phyloP scores from a whole-genome alignment of 2,797 vertebrate species.

The Gymnoscopelus braueri region DNA sequence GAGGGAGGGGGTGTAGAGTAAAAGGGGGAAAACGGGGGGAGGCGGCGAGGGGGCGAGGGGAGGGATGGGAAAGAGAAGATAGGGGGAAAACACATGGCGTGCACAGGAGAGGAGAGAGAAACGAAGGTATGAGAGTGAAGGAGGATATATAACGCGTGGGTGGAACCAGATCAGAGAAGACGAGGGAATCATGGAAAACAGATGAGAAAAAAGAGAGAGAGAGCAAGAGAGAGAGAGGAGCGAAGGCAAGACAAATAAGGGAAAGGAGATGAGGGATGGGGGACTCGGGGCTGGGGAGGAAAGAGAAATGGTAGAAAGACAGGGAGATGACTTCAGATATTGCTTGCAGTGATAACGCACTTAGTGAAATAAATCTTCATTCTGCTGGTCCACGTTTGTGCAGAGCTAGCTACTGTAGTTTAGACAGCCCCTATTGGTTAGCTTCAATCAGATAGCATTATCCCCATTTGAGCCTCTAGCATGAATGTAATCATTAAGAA shows the following conservation, averaged over 20 bases:
- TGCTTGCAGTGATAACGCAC: conserved; percentile 7
- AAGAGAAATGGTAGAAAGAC: conserved; percentile 27
- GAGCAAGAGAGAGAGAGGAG: neutral
- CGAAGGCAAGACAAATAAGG: conserved; percentile 15
- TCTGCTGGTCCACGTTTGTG: conserved; percentile 9
- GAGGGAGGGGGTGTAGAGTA: neutral
- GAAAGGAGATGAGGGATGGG: conserved; percentile 14
- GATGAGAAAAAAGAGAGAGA: neutral
- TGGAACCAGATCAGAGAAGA: neutral
- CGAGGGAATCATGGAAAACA: neutral
- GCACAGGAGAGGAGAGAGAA: conserved; percentile 3
- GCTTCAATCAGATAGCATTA: conserved; percentile 26
- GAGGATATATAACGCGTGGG: neutral
- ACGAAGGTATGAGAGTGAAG: neutral
- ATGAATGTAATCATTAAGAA: too few relatives aligned
- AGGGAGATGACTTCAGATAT: conserved; percentile 17
- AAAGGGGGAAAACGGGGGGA: neutral
- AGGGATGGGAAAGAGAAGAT: conserved; percentile 10
- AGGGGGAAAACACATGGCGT: neutral
- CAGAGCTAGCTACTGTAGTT: neutral
- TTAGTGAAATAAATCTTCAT: conserved; percentile 35
- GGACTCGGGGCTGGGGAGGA: conserved; percentile 5
- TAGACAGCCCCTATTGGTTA: conserved; percentile 17
- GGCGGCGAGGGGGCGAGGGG: neutral
- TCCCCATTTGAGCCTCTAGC: neutral